Evolutionary conservation across 2,888 invertebrate species (phyloP).

Genomic region (Chelonus formosanus): DNA sequence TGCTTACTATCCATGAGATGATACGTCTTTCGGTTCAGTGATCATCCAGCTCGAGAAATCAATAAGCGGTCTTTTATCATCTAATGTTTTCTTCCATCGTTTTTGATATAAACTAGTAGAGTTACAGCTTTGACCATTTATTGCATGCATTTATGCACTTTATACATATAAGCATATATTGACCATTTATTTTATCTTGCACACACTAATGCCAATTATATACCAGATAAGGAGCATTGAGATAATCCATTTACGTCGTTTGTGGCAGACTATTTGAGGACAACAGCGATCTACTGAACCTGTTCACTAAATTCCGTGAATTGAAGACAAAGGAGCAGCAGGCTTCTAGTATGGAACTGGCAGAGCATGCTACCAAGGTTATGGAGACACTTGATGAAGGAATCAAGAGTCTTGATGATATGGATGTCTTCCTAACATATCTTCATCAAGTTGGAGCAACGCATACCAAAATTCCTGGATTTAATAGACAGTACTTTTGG

Average conservation of each 20-base stretch:
- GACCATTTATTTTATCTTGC: conserved; percentile 44
- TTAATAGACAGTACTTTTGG: conserved; percentile 89
- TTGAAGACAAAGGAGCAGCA: conserved; percentile 83
- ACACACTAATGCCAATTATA: background rate
- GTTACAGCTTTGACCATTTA: conserved; percentile 39
- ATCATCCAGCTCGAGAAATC: conserved; percentile 47
- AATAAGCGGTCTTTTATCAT: conserved; percentile 44
- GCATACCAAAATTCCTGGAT: conserved; percentile 84
- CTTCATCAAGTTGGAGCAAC: conserved; percentile 85
- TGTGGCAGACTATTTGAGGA: conserved; percentile 83
- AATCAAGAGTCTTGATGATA: conserved; percentile 84
- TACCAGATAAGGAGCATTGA: no score
- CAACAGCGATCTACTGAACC: conserved; percentile 78
- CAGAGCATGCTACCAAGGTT: conserved; percentile 87
- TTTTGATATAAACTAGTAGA: conserved; percentile 25
- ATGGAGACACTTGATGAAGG: conserved; percentile 91
- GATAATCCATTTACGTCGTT: no score
- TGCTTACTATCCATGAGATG: conserved; percentile 34
- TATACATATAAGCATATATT: conserved; percentile 3
- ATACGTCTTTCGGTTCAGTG: conserved; percentile 46
- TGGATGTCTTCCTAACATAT: conserved; percentile 84
- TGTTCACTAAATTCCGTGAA: conserved; percentile 84
- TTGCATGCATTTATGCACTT: background rate
- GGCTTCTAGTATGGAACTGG: conserved; percentile 81
- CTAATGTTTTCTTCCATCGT: conserved; percentile 3